Evolutionary conservation across 2,113 vertebrate species (phyloP).

Genomic region (Fukomys damarensis): DNA sequence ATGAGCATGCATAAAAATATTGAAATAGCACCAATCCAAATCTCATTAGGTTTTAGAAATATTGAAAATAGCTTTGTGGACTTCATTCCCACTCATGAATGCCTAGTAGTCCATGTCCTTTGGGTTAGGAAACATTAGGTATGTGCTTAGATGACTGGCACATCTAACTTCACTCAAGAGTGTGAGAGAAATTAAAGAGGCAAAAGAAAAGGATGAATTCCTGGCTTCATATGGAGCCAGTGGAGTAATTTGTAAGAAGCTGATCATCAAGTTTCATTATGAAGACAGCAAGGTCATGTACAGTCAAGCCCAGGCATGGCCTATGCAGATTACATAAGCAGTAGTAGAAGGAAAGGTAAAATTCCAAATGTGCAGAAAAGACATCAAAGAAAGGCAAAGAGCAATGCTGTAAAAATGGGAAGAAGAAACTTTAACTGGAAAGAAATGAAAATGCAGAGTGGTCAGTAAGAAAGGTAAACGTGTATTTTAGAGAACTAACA

Average conservation of each 20-base stretch:
- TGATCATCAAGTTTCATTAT: background rate
- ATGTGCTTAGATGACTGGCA: background rate
- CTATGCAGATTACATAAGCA: background rate
- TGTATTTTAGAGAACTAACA: background rate
- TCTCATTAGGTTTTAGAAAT: slow-evolving; percentile 62
- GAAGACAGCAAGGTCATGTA: background rate
- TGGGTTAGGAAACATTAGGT: background rate
- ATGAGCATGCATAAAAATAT: slow-evolving; percentile 10
- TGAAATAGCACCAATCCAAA: slow-evolving; percentile 31
- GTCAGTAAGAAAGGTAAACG: background rate
- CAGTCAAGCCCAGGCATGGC: background rate
- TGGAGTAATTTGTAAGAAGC: background rate
- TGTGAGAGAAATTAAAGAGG: background rate
- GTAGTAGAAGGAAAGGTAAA: background rate
- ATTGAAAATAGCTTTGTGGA: slow-evolving; percentile 43
- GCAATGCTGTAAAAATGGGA: background rate
- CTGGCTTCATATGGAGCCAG: background rate
- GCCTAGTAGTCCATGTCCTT: background rate
- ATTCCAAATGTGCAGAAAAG: background rate
- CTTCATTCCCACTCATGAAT: slow-evolving; percentile 16
- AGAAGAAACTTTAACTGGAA: background rate
- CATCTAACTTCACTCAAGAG: background rate
- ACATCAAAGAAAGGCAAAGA: background rate
- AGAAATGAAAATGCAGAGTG: background rate
- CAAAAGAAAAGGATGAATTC: background rate